A percentile compares a stretch with the other conserved stretches of the same genome.
These are phyloP conservation scores for Penelope pileata DNA, from an alignment of 2,113 vertebrate genomes.

Conservation along the genomic window DNA sequence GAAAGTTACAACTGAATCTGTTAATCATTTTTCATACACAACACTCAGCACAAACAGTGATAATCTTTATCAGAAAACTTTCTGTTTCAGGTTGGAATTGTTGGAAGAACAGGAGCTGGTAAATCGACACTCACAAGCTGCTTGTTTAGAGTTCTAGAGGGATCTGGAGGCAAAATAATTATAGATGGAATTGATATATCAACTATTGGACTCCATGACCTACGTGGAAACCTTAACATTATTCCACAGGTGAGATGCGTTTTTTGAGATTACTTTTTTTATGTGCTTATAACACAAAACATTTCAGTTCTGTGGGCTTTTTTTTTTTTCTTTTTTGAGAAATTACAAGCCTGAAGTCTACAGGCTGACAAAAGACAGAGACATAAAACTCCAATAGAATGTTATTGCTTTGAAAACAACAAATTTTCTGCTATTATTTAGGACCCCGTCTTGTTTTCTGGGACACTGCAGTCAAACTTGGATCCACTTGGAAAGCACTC, in stretches of 20 bases:
- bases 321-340: background rate
- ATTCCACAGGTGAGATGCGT: constrained; percentile 68
- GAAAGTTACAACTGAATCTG: background rate
- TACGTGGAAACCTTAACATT: constrained; percentile 69
- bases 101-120: constrained; percentile 71
- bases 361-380: background rate
- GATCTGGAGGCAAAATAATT: constrained; percentile 68
- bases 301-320: too few relatives aligned
- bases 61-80: background rate
- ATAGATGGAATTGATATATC: constrained; percentile 73
- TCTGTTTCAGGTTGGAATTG: constrained; percentile 66
- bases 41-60: background rate
- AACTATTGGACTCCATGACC: constrained; percentile 70
- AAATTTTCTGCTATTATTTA: constrained; percentile 33
- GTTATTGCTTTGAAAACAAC: background rate
- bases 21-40: background rate
- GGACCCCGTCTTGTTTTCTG: constrained; percentile 75
- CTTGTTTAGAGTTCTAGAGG: constrained; percentile 72
- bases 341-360: background rate
- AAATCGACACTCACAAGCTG: constrained; percentile 71
- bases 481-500: constrained; percentile 69
- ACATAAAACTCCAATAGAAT: background rate
- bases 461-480: constrained; percentile 70
- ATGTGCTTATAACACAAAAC: background rate
- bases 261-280: background rate